Evolutionary conservation across 1,140 invertebrate species (phyloP), one percentile per base, ranked within the genome.

Genomic region (Drosophila repleta): DNA sequence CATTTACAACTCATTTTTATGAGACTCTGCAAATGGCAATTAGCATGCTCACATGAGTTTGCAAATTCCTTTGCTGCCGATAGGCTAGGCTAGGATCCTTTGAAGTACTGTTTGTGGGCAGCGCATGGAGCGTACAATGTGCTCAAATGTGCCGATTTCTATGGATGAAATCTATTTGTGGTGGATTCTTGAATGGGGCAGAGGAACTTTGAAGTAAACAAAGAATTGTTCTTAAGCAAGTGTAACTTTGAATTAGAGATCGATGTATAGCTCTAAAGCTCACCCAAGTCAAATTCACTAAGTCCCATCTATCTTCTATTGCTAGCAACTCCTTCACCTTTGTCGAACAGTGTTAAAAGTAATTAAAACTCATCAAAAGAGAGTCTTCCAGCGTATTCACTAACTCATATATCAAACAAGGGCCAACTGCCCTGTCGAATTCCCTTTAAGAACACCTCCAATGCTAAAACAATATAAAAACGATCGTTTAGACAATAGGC

Each of bases 1-100:
- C 83, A 87, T 87, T 87, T 87, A 87, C 82, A 87, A 87, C 82
- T 87, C 83, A 87, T 87, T 87, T 88, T 77, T 87, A 82, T 82
- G 37, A 72, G 83, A 88, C 83, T 79, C 71, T 88, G 49, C 82
- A 74, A 87, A 88, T 82, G 71, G 83, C 75, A 87, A 87, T 87
- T 87, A 88, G 46, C 83, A 87, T 87, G 82, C 83, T 46, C 48
- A 46, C 62, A 87, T 87, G 82, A 87, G 35, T 37, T 29, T 37
- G 83, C 82, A 78, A 48, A 78, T 46, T 70, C 17, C 32, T 35
- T 43, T 35, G 41, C 58, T 68, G 45, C 51, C 10, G 66, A 55
- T 58, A 48, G 48, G 43, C n/a, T 35, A 13, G 11, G 32, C n/a
- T 35, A 13, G 11, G 32, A 35, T 51, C 74, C 82, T 82, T 85